Percentiles rank a stretch among this genome's conserved stretches.
Evolutionary conservation across 2,113 vertebrate species (phyloP).

Genomic region (Penelope pileata): DNA sequence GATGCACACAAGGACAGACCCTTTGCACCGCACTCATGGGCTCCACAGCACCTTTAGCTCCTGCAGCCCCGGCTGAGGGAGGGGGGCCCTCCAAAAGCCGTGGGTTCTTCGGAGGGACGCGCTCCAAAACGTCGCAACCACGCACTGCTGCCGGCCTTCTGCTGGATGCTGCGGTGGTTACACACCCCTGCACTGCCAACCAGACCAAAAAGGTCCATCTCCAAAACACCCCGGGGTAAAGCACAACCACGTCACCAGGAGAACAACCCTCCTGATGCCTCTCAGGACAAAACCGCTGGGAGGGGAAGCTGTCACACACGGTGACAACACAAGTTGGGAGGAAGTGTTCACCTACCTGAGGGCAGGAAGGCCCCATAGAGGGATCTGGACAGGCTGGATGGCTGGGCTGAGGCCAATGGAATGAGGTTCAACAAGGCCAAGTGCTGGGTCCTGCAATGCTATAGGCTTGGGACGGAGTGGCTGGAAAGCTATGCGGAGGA

Average conservation of each 20-base stretch:
- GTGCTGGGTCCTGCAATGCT: too few species aligned
- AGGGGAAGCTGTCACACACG: not conserved
- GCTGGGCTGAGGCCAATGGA: too few species aligned
- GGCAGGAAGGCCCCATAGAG: too few species aligned
- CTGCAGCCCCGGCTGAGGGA: rapidly evolving
- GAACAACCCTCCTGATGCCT: not conserved
- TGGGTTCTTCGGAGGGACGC: not conserved
- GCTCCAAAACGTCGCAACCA: rapidly evolving
- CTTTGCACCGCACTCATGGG: not conserved
- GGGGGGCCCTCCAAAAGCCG: not conserved
- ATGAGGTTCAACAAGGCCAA: too few species aligned
- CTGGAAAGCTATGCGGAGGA: too few species aligned
- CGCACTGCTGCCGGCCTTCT: rapidly evolving
- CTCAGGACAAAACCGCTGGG: not conserved
- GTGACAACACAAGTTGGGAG: too few species aligned
- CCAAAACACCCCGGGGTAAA: not conserved
- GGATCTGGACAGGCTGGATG: too few species aligned
- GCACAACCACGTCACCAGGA: not conserved
- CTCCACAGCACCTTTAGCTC: not conserved
- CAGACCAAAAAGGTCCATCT: rapidly evolving
- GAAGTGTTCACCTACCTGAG: too few species aligned
- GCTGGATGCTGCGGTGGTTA: rapidly evolving
- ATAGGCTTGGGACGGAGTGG: too few species aligned
- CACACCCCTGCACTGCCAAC: not conserved
- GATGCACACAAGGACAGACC: not conserved